Evolutionary conservation across 2,888 invertebrate species (phyloP), one percentile per base, ranked within the genome.

Genomic region (Agrotis segetum): DNA sequence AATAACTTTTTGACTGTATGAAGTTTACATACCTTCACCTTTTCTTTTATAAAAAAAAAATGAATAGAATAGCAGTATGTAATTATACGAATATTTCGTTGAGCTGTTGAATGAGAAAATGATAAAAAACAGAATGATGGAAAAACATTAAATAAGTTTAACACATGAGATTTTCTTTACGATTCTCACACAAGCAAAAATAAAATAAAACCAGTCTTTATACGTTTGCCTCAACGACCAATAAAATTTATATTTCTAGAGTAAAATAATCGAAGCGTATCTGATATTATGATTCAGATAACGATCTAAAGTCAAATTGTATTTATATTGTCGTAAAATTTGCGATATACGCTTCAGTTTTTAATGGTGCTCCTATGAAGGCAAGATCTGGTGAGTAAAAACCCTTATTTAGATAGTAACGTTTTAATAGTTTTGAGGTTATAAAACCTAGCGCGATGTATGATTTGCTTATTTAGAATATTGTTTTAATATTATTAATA

Each of bases 321-420:
- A 69, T 87, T 85, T 83, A 83, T 82, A 81, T 75, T 81, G 77
- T 82, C 79, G 77, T 87, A 85, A 87, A 85, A 75, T 67, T 71
- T 47, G 55, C 68, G 21, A 71, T 74, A 68, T 84, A 85, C 21
- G 66, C 21, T 62, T 29, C 44, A 72, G 55, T 74, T 83, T 81
- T 82, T 79, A 79, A 81, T 82, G 65, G 11, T 17, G 11, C 17
- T n/a, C 55, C 61, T 56, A 46, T 66, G 60, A 60, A 60, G 71
- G 71, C 14, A 21, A 40, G 21, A 2, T 21, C 60, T 24, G 21
- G 71, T 7, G 46, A 60, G 50, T 77, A 81, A 71, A 71, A 14
- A 24, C 82, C 82, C 82, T 58, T 77, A 72, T 81, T 69, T 64
- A 77, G 82, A 53, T 13, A 73, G 21, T 29, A 71, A 19, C 50